Evolutionary conservation across 2,888 invertebrate species (phyloP).

Genomic region (Lepidonotus clava): DNA sequence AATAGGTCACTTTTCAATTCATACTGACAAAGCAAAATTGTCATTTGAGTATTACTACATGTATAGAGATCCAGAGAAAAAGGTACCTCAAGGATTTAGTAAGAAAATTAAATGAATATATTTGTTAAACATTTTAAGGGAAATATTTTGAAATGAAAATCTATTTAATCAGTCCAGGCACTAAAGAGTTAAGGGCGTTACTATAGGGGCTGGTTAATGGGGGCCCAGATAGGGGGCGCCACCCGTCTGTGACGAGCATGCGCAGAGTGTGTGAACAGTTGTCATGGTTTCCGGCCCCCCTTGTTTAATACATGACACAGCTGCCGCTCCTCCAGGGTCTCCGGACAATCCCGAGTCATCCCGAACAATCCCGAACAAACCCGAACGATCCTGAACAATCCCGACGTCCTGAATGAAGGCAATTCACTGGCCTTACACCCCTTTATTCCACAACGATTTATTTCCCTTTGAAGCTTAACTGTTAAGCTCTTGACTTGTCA

Average conservation of each 20-base stretch:
- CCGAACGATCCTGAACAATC: too few relatives aligned
- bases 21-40: neutral
- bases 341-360: conserved; percentile 4
- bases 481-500: too few relatives aligned
- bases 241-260: neutral
- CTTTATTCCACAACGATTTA: too few relatives aligned
- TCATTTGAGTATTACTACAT: neutral
- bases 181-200: neutral
- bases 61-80: too few relatives aligned
- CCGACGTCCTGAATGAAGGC: too few relatives aligned
- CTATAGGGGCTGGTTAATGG: neutral
- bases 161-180: neutral
- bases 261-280: neutral
- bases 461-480: too few relatives aligned
- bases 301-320: neutral
- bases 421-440: too few relatives aligned
- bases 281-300: neutral
- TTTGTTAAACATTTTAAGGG: neutral
- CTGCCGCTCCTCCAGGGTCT: neutral
- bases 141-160: neutral
- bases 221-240: neutral
- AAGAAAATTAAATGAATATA: too few relatives aligned
- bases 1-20: neutral
- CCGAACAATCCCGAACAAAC: neutral
- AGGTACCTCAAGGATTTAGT: too few relatives aligned